phyloP scores from a whole-genome alignment of 2,113 vertebrate species.

The Oncorhynchus clarkii region DNA sequence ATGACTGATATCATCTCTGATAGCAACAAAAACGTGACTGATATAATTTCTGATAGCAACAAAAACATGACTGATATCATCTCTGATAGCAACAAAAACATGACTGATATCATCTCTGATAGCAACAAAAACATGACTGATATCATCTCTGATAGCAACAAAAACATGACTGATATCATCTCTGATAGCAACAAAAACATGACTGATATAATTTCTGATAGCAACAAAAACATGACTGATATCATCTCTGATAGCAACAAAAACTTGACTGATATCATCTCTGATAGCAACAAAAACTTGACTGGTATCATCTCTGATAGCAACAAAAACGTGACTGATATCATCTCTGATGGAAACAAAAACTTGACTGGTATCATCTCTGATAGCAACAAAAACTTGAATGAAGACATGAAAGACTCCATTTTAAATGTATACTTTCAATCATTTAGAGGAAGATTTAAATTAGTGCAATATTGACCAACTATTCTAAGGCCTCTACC shows the following conservation, averaged over 20 bases:
- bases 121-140: background rate
- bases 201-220: no score
- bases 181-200: background rate
- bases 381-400: background rate
- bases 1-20: no score
- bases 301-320: no score
- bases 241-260: no score
- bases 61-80: background rate
- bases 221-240: background rate
- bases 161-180: background rate
- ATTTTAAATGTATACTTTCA: background rate
- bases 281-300: background rate
- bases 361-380: background rate
- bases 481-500: conserved; percentile 68
- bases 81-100: background rate
- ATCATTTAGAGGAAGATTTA: background rate
- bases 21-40: background rate
- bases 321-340: background rate
- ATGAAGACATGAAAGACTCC: background rate
- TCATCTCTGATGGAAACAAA: background rate
- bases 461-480: conserved; percentile 78
- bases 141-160: no score
- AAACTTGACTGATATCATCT: background rate
- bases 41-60: no score
- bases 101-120: no score